Evolutionary conservation across 2,888 invertebrate genomes (phyloP), one percentile per base, ranked within the genome.

Genomic region (Coelinius sp.): DNA sequence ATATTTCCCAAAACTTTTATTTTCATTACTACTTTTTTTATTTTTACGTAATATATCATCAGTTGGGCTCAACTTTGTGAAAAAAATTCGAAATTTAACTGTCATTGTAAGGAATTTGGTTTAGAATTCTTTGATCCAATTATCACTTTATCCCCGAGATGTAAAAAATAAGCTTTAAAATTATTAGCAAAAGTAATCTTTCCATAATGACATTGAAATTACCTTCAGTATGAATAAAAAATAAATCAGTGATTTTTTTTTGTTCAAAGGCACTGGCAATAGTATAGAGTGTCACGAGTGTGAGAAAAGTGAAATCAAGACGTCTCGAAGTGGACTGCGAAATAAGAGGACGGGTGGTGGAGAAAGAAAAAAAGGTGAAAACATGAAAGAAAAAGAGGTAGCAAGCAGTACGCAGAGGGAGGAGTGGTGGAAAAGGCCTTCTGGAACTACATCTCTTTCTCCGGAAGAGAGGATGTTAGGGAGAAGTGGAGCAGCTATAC

Each of bases 1-100:
- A 83, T 83, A 84, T 84, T 80, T 80, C 74, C 25, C 38, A 25
- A n/a, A 27, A 5, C 12, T 27, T 31, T 31, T 14, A 56, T 20
- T 56, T 56, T 27, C 17, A 27, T 14, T n/a, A 27, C 14, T 14
- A 27, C 56, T 56, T 56, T 31, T 56, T 56, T 49, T 20, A 49
- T 10, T 20, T 49, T 22, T 6, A 8, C 2, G 7, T 7, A 46
- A n/a, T 31, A 31, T 31, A 31, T 31, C 8, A 8, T 8, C 8
- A 31, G 5, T 6, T 31, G 5, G 31, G 31, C 31, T 31, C 31
- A 31, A 31, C 5, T 6, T 31, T 31, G 5, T 31, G 31, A n/a
- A n/a, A n/a, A n/a, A n/a, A n/a, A n/a, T n/a, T n/a, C n/a, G n/a
- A n/a, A n/a, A n/a, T n/a, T n/a, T n/a, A n/a, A n/a, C n/a, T n/a